A percentile compares a stretch with the other conserved stretches of the same genome.
phyloP scores from a whole-genome alignment of 2,113 vertebrate genomes.

The Rhodinocichla rosea region DNA sequence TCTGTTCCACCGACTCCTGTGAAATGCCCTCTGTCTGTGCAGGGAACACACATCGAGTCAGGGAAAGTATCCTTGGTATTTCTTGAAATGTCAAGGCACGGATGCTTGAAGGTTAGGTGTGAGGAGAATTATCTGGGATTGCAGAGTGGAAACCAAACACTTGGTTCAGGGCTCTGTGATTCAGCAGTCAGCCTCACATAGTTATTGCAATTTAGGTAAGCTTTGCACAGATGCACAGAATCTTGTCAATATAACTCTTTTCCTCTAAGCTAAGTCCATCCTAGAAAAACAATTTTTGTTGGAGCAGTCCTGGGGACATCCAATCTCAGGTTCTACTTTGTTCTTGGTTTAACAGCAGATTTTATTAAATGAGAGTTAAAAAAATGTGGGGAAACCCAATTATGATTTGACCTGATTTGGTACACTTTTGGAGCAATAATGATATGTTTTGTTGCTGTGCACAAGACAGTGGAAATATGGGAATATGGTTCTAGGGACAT shows the following conservation, averaged over 20 bases:
- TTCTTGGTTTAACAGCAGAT: neutral
- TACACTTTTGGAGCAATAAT: neutral
- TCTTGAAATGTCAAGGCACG: neutral
- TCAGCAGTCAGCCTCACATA: neutral
- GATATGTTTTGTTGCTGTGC: neutral
- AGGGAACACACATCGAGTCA: conserved; percentile 50
- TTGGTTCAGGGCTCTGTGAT: neutral
- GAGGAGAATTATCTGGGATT: neutral
- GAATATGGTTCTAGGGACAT: neutral
- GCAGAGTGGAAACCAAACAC: neutral
- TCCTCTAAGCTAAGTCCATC: neutral
- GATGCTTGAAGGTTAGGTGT: neutral
- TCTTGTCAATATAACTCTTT: neutral
- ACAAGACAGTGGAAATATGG: neutral
- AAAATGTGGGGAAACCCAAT: neutral
- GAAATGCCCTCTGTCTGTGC: conserved; percentile 62
- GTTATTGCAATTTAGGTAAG: neutral
- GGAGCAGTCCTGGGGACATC: neutral
- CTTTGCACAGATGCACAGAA: neutral
- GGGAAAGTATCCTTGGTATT: conserved; percentile 54
- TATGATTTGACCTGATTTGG: neutral
- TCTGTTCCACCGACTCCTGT: conserved; percentile 64
- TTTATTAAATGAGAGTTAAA: neutral
- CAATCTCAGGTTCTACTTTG: neutral
- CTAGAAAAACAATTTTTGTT: neutral